A percentile compares a stretch with the other conserved stretches of the same genome.
Evolutionary conservation across 2,113 vertebrate species (phyloP).

Genomic region (Plecotus auritus): DNA sequence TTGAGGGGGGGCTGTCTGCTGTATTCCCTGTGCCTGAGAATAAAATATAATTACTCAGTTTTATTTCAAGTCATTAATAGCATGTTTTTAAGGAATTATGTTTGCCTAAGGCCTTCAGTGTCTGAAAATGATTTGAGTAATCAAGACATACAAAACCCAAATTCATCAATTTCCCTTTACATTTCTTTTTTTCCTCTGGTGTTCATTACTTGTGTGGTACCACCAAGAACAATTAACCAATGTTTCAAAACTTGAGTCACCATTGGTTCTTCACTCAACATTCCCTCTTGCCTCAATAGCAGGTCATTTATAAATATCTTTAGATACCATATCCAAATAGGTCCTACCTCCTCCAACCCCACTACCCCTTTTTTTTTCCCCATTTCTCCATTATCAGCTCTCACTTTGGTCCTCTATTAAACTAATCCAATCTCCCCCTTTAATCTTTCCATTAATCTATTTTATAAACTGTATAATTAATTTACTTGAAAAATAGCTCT

Average conservation of each 20-base stretch:
- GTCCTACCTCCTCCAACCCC: not conserved
- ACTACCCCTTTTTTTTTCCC: not conserved
- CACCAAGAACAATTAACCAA: not conserved
- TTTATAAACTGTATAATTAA: constrained; percentile 13
- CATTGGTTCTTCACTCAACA: not conserved
- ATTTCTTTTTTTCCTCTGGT: not conserved
- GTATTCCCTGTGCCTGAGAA: constrained; percentile 74
- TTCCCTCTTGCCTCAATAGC: not conserved
- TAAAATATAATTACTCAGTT: constrained; percentile 51
- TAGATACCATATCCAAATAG: not conserved
- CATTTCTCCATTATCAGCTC: not conserved
- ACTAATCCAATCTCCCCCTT: not conserved
- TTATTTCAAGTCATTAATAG: not conserved
- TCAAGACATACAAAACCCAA: constrained; percentile 14
- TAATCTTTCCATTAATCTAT: not conserved
- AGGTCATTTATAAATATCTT: not conserved
- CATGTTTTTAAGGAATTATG: not conserved
- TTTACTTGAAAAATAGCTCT: constrained; percentile 1
- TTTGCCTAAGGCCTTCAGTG: not conserved
- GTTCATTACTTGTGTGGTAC: not conserved
- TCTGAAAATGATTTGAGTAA: constrained; percentile 29
- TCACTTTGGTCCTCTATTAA: not conserved
- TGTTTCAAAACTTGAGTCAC: not conserved
- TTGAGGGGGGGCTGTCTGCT: constrained; percentile 78
- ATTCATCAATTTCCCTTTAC: constrained; percentile 20